Conservation (phyloP, 1,140 invertebrate genomes). For the Triops cancriformis region DNA sequence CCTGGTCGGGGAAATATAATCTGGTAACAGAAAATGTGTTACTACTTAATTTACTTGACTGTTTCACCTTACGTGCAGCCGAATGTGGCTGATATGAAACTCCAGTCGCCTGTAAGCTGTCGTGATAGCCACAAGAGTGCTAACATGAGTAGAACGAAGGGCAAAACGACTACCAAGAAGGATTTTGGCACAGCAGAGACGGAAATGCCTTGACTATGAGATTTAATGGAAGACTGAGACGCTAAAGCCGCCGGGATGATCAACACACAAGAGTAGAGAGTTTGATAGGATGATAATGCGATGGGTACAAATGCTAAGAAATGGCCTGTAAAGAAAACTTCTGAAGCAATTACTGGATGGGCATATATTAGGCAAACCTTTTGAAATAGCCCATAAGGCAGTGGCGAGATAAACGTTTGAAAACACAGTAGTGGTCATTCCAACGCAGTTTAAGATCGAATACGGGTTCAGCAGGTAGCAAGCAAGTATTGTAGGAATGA, state of each 20-base stretch:
- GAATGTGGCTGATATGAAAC: constrained; percentile 67
- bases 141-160: constrained; percentile 34
- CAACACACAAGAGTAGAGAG: constrained; percentile 75
- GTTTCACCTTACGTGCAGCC: constrained; percentile 66
- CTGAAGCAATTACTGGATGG: constrained; percentile 3
- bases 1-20: constrained; percentile 79
- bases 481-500: constrained; percentile 58
- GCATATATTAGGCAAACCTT: constrained; percentile 30
- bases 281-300: constrained; percentile 67
- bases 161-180: constrained; percentile 31
- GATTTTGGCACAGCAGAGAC: constrained; percentile 30
- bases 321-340: constrained; percentile 37
- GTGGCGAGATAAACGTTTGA: constrained; percentile 71
- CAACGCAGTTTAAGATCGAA: constrained; percentile 79
- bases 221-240: constrained; percentile 36
- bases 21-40: constrained; percentile 44
- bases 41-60: constrained; percentile 20
- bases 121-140: constrained; percentile 40
- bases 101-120: constrained; percentile 51
- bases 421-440: constrained; percentile 80
- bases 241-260: constrained; percentile 64
- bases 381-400: constrained; percentile 58
- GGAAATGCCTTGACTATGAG: constrained; percentile 31
- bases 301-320: constrained; percentile 54
- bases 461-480: constrained; percentile 91